These are phyloP conservation scores for Coecobrya sp. DNA, from an alignment of 2,888 invertebrate species.

Conservation along the genomic window DNA sequence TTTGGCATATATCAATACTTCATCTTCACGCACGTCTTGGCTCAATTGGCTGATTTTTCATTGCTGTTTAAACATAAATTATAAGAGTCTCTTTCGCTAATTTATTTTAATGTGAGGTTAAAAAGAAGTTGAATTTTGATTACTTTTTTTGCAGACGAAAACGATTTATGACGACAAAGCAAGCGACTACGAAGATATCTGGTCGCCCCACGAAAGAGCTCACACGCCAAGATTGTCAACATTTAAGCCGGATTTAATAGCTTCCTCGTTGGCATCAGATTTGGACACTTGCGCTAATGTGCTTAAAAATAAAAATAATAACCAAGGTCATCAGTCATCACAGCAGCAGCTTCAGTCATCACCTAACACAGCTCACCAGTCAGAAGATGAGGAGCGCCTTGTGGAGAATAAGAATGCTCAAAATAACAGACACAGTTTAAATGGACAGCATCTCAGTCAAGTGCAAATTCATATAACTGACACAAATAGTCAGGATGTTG, in stretches of 20 bases:
- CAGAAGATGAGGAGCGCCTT: conserved; percentile 79
- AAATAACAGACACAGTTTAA: conserved; percentile 85
- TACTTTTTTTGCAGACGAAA: conserved; percentile 82
- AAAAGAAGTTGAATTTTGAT: conserved; percentile 31
- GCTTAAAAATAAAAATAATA: conserved; percentile 80
- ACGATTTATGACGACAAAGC: conserved; percentile 92
- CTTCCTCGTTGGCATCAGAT: conserved; percentile 84
- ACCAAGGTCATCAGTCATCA: conserved; percentile 68
- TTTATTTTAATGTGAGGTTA: background rate
- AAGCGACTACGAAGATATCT: conserved; percentile 98
- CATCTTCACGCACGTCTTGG: background rate
- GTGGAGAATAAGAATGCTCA: conserved; percentile 84
- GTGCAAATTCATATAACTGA: conserved; percentile 78
- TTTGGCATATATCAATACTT: background rate
- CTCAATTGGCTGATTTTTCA: background rate
- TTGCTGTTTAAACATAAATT: background rate
- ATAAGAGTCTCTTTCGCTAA: background rate
- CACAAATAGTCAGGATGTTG: conserved; percentile 68
- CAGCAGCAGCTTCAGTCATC: conserved; percentile 71
- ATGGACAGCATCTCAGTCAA: conserved; percentile 83
- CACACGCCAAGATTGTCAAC: conserved; percentile 85
- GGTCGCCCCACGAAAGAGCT: conserved; percentile 88
- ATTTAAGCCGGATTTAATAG: conserved; percentile 86
- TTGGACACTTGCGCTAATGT: conserved; percentile 82
- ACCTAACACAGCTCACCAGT: conserved; percentile 67